phyloP scores from a whole-genome alignment of 2,888 invertebrate species.

The Microplitis deprimator region DNA sequence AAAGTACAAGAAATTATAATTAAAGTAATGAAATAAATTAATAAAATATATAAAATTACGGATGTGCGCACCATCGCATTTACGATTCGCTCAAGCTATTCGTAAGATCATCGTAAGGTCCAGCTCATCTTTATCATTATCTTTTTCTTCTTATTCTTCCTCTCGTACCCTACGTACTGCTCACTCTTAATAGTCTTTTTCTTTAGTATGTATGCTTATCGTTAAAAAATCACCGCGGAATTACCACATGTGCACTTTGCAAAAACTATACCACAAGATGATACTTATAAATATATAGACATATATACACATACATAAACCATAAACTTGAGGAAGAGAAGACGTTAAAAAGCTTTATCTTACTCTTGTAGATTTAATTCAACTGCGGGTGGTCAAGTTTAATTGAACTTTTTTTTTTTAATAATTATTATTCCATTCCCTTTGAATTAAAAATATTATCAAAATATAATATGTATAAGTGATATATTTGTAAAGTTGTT shows the following conservation, averaged over 20 bases:
- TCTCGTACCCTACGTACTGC: slow-evolving; percentile 20
- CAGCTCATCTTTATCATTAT: slow-evolving; percentile 26
- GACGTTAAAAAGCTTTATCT: slow-evolving; percentile 45
- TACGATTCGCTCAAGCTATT: slow-evolving; percentile 67
- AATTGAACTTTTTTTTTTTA: background rate
- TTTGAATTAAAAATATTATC: background rate
- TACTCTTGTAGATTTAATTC: background rate
- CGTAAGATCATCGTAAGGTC: slow-evolving; percentile 50
- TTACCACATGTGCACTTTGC: slow-evolving; percentile 64
- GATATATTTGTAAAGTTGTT: too few relatives aligned
- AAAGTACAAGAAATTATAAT: too few relatives aligned
- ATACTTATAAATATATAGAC: slow-evolving; percentile 44
- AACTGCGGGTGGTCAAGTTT: slow-evolving; percentile 52
- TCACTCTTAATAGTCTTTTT: slow-evolving; percentile 34
- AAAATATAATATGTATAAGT: too few relatives aligned
- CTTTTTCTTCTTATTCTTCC: slow-evolving; percentile 44
- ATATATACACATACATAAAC: slow-evolving; percentile 1
- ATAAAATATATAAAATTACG: slow-evolving; percentile 47
- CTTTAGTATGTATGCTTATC: slow-evolving; percentile 59
- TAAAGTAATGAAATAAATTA: too few relatives aligned
- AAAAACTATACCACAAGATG: slow-evolving; percentile 57
- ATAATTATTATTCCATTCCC: background rate
- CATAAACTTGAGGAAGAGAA: slow-evolving; percentile 42
- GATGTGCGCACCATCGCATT: slow-evolving; percentile 69
- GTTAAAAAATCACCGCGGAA: slow-evolving; percentile 64